Evolutionary conservation across 2,113 vertebrate genomes (phyloP).

Genomic region (Brevimyrus niger): DNA sequence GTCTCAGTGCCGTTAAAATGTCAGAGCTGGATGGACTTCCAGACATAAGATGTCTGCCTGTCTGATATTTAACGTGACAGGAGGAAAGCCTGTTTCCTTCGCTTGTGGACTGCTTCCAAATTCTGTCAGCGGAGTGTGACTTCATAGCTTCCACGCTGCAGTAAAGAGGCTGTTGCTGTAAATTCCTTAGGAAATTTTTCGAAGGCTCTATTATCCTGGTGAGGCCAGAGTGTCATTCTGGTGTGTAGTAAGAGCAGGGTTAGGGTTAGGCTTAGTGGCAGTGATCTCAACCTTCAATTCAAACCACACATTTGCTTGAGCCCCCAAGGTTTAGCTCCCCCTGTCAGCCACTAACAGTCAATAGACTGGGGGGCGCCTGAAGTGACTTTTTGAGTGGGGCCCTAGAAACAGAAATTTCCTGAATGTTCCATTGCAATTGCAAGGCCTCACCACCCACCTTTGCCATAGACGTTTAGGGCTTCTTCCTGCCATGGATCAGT

Average conservation of each 20-base stretch:
- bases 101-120: background rate
- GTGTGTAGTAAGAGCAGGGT: background rate
- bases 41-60: background rate
- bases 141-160: background rate
- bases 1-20: background rate
- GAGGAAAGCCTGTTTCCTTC: too few relatives aligned
- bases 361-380: background rate
- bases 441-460: background rate
- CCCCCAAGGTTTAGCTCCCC: background rate
- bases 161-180: background rate
- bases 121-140: background rate
- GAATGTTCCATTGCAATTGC: background rate
- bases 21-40: background rate
- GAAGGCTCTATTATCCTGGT: background rate
- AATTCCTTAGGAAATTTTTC: background rate
- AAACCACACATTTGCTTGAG: background rate
- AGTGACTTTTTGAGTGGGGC: background rate
- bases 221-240: background rate
- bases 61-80: background rate
- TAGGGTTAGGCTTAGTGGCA: too few relatives aligned
- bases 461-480: background rate
- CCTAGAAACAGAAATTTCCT: background rate
- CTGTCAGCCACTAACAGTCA: background rate
- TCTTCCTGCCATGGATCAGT: background rate
- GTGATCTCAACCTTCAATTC: background rate